Percentiles rank a stretch among this genome's conserved stretches.
Evolutionary conservation across 2,888 invertebrate species (phyloP).

Genomic region (Drosophila antonietae): DNA sequence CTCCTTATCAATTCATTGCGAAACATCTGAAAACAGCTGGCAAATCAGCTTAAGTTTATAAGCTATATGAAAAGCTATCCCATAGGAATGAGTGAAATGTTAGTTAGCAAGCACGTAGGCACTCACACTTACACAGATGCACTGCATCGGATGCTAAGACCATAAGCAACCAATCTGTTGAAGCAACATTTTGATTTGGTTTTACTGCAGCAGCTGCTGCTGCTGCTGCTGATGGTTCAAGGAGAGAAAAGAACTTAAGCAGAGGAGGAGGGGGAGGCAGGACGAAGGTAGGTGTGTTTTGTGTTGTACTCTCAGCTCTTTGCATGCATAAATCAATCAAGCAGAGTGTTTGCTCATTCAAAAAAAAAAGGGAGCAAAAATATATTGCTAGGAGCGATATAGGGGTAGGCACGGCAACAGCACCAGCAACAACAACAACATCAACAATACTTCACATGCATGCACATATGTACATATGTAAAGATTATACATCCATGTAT

Average conservation of each 20-base stretch:
- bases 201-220: constrained; percentile 23
- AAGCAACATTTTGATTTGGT: constrained; percentile 26
- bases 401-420: constrained; percentile 39
- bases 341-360: constrained; percentile 66
- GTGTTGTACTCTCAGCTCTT: constrained; percentile 35
- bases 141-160: constrained; percentile 4
- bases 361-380: constrained; percentile 33
- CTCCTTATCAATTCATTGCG: too few relatives aligned
- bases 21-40: not conserved
- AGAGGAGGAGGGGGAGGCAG: not conserved
- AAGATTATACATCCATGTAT: not conserved
- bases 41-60: not conserved
- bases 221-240: not conserved
- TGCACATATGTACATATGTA: not conserved
- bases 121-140: not conserved
- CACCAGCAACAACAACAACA: not conserved
- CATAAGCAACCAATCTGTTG: constrained; percentile 19
- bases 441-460: constrained; percentile 6
- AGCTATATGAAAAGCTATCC: too few relatives aligned
- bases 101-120: not conserved
- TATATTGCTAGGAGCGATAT: constrained; percentile 27
- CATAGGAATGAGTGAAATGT: constrained; percentile 19
- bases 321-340: constrained; percentile 75
- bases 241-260: not conserved
- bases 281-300: not conserved